Evolutionary conservation across 2,888 invertebrate species (phyloP), one percentile per base, ranked within the genome.

Genomic region (Calliphora vomitoria): DNA sequence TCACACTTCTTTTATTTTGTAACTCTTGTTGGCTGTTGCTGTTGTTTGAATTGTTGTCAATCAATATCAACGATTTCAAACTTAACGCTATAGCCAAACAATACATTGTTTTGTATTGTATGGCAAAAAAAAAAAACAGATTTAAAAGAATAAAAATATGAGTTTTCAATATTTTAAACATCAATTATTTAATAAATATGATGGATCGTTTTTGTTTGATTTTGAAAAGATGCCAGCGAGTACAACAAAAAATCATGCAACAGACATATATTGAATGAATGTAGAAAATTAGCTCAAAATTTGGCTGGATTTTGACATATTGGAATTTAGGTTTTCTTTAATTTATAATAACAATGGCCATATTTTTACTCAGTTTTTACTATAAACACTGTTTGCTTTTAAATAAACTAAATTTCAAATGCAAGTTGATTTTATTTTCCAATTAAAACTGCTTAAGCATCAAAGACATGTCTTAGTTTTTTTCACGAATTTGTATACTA

Each of bases 141-240:
- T 71, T 71, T 38, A 25, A 68, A 41, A n/a, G 18, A 18, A 58
- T 18, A 44, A 44, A 44, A 44, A 25, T 60, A 58, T 74, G 44
- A 82, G 76, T 85, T 87, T 79, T 69, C 74, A 81, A 58, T 20
- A 78, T 76, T 84, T 79, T 44, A 69, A 75, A 87, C 85, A 87
- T 79, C 84, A 85, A 82, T 85, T 87, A 85, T 82, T 66, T 60
- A 85, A 74, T 82, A 85, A 85, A 84, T 74, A 87, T 87, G 85
- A 87, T 87, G 85, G 85, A 87, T 87, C 50, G 82, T 20, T 87
- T 75, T 55, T 3, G 31, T 20, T 8, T 4, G 44, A 50, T 62
- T 75, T 53, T 6, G 6, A 38, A 44, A 71, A 41, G 38, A 18
- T 44, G 20, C n/a, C n/a, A 18, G n/a, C 8, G 13, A 50, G 10